Evolutionary conservation across 2,888 invertebrate genomes (phyloP).

Genomic region (Seladonia tumulorum): DNA sequence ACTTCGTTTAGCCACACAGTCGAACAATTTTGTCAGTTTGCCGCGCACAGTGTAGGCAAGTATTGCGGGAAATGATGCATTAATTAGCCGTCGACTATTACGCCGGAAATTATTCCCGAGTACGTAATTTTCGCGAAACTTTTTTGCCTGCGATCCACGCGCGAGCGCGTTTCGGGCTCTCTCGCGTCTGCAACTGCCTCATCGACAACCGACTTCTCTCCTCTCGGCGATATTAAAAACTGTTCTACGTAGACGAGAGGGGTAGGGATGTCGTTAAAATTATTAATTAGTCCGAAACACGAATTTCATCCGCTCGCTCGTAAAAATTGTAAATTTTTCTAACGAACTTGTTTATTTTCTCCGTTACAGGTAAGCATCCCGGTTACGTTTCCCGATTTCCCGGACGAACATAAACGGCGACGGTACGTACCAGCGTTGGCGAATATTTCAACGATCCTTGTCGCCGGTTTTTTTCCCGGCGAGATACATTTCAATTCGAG

Average conservation of each 20-base stretch:
- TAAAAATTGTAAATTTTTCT: not conserved
- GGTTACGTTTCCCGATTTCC: not conserved
- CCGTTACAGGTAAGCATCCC: constrained; percentile 78
- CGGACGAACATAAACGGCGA: not conserved
- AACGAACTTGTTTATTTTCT: constrained; percentile 50
- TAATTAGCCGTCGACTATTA: constrained; percentile 53
- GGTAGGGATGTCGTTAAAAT: not conserved
- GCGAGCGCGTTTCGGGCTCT: not conserved
- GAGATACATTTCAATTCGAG: constrained; percentile 58
- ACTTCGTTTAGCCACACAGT: constrained; percentile 58
- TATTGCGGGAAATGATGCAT: constrained; percentile 60
- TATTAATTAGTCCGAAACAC: not conserved
- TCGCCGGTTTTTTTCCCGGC: not conserved
- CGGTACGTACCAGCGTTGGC: not conserved
- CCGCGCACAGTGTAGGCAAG: constrained; percentile 36
- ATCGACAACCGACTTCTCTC: not conserved
- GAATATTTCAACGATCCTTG: not conserved
- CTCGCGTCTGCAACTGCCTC: not conserved
- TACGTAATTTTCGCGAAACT: constrained; percentile 38
- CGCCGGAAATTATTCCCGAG: constrained; percentile 34
- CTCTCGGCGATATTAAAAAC: not conserved
- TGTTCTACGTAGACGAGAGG: not conserved
- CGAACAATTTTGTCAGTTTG: constrained; percentile 64
- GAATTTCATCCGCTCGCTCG: not conserved
- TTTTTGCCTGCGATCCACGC: not conserved